Percentiles rank a stretch among this genome's conserved stretches.
Evolutionary conservation across 2,888 invertebrate genomes (phyloP).

Genomic region (Campoplex capitator): DNA sequence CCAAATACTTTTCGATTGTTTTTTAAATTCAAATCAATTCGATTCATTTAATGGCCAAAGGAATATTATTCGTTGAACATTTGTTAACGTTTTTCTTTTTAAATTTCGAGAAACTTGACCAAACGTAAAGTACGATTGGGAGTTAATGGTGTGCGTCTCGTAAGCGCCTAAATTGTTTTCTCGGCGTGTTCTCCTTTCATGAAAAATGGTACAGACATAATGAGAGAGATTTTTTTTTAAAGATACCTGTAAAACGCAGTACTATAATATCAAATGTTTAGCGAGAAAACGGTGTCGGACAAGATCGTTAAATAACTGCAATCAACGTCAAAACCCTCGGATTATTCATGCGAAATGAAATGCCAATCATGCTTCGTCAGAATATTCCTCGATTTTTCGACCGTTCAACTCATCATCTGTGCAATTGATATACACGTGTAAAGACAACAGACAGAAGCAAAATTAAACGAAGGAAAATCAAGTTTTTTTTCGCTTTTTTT

Average conservation of each 20-base stretch:
- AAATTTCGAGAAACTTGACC: not conserved
- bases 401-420: not conserved
- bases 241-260: conserved; percentile 22
- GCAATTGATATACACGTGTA: not conserved
- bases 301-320: conserved; percentile 58
- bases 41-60: not conserved
- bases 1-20: no score
- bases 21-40: no score
- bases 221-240: conserved; percentile 12
- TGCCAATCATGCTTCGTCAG: conserved; percentile 29
- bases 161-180: conserved; percentile 6
- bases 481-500: no score
- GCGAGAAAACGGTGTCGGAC: conserved; percentile 59
- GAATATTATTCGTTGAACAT: not conserved
- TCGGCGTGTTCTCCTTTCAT: conserved; percentile 42
- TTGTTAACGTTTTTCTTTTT: not conserved
- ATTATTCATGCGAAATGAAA: conserved; percentile 54
- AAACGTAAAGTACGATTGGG: not conserved
- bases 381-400: not conserved
- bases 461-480: not conserved
- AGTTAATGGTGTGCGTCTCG: conserved; percentile 8
- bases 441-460: not conserved
- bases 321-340: conserved; percentile 50
- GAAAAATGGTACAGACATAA: conserved; percentile 37
- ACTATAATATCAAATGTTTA: not conserved